Evolutionary conservation across 2,888 invertebrate species (phyloP), one percentile per base, ranked within the genome.

Genomic region (Parasteatoda lunata): DNA sequence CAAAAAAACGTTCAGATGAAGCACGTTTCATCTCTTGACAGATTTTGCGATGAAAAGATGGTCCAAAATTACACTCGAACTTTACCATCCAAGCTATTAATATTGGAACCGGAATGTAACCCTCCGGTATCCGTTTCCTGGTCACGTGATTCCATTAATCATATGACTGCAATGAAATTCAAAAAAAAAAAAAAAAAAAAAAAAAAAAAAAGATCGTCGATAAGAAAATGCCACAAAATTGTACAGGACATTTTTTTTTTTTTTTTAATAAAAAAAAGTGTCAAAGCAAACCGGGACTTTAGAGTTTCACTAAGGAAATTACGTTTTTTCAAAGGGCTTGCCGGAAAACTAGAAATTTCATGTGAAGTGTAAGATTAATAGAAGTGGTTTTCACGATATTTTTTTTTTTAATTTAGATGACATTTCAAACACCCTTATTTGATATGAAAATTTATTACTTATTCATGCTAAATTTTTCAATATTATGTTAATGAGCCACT

Each of bases 81-180:
- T 70, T 5, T 47, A 65, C 72, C 71, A 52, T 65, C 65, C 65
- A 72, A 72, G 54, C 80, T 80, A 80, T 80, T 80, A 72, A 72
- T 80, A 72, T 80, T 13, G 59, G 47, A 78, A 78, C 70, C 78
- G 78, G 80, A 72, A 80, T 80, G 65, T 71, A 72, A 52, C 49
- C 72, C 30, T 64, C 65, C 59, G 47, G 77, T 70, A n/a, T 72
- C 49, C 48, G 66, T 66, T 72, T 80, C 45, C 80, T 52, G 66
- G 72, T 64, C 80, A 72, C 72, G 65, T 80, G 65, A 51, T 11
- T 47, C 66, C 80, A 80, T 80, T 80, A 80, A 80, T 80, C 80
- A 72, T 80, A 72, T 9, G 72, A 66, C 80, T 72, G 80, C 72
- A 66, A 80, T 80, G 66, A 80, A 80, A 80, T 80, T 80, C 72